These are phyloP conservation scores for Archegozetes longisetosus DNA, from an alignment of 1,140 invertebrate genomes.

Conservation along the genomic window DNA sequence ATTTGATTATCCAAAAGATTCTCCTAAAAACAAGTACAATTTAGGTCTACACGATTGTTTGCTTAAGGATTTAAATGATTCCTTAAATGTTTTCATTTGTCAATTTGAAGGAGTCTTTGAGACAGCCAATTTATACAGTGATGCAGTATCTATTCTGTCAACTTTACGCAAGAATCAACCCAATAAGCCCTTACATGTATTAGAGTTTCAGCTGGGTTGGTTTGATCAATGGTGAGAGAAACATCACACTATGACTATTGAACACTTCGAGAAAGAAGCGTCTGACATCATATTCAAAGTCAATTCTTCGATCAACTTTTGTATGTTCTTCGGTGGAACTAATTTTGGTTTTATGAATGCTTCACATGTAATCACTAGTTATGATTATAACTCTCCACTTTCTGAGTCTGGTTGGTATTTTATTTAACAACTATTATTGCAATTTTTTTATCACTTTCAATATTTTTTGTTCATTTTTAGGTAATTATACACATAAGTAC, in stretches of 20 bases:
- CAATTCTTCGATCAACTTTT: conserved; percentile 55
- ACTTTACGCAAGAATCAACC: conserved; percentile 15
- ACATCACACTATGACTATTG: conserved; percentile 5
- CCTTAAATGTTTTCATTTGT: no score
- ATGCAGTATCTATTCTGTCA: background rate
- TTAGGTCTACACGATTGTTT: no score
- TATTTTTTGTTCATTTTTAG: conserved; percentile 19
- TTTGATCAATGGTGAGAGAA: conserved; percentile 27
- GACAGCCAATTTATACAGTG: background rate
- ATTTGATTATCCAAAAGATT: no score
- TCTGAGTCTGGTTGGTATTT: conserved; percentile 49
- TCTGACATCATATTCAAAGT: conserved; percentile 19
- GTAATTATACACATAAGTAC: conserved; percentile 34
- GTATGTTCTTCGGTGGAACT: conserved; percentile 23
- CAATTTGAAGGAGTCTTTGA: background rate
- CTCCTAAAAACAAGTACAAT: no score
- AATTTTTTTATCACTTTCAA: no score
- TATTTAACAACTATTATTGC: background rate
- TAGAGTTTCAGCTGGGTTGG: conserved; percentile 30
- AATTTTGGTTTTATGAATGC: conserved; percentile 21
- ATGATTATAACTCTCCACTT: conserved; percentile 71
- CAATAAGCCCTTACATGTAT: conserved; percentile 26
- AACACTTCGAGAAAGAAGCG: conserved; percentile 18
- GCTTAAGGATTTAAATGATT: no score
- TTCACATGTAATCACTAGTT: conserved; percentile 53